Percentiles rank a stretch among this genome's conserved stretches.
phyloP scores from a whole-genome alignment of 2,888 invertebrate genomes.

The Arctia plantaginis region DNA sequence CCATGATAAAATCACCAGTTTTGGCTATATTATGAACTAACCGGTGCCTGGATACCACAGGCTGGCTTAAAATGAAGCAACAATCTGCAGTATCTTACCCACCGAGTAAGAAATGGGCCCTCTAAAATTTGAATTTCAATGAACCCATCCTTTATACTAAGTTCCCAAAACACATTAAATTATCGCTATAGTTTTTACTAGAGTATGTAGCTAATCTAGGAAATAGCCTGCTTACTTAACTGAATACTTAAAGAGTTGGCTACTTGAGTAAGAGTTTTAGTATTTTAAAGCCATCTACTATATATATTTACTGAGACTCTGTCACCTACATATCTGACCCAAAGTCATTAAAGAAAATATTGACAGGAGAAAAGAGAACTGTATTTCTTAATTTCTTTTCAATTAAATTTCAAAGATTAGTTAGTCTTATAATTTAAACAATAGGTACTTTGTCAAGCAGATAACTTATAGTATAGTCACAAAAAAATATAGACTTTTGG shows the following conservation, averaged over 20 bases:
- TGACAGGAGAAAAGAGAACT: too few relatives aligned
- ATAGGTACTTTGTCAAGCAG: too few relatives aligned
- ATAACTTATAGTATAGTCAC: too few relatives aligned
- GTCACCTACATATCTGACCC: too few relatives aligned
- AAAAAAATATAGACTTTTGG: too few relatives aligned
- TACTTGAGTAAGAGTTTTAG: not conserved
- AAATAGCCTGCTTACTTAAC: not conserved
- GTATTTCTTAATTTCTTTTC: too few relatives aligned
- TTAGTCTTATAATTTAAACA: too few relatives aligned
- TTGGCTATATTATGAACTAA: not conserved
- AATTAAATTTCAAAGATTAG: too few relatives aligned
- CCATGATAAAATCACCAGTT: not conserved
- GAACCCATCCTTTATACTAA: not conserved
- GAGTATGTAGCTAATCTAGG: not conserved
- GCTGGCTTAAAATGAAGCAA: not conserved
- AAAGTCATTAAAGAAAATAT: too few relatives aligned
- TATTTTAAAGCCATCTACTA: not conserved
- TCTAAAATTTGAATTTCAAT: conserved; percentile 1
- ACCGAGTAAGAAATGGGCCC: not conserved
- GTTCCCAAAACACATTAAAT: not conserved
- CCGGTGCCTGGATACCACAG: not conserved
- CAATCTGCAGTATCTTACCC: not conserved
- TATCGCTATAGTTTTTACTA: not conserved
- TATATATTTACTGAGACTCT: not conserved
- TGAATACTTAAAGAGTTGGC: not conserved